phyloP scores from a whole-genome alignment of 2,113 vertebrate species.

The Tychaedon coryphoeus region DNA sequence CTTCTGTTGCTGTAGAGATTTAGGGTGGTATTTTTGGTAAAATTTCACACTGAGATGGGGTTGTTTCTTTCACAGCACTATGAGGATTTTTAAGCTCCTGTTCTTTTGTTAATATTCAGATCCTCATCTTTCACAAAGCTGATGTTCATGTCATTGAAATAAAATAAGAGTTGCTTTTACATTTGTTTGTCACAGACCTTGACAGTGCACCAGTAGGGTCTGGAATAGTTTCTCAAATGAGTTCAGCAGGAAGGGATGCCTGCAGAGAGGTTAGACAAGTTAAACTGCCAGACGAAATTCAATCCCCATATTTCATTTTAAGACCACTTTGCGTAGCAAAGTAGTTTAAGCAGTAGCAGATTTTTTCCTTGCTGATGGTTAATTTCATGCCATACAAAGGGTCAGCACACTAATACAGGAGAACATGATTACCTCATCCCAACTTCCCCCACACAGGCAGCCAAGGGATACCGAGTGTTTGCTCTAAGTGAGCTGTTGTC shows the following conservation, averaged over 20 bases:
- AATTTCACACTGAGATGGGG: neutral
- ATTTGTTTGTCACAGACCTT: neutral
- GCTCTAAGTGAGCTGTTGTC: slow-evolving; percentile 50
- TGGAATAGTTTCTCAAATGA: slow-evolving; percentile 17
- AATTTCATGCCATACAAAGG: slow-evolving; percentile 76
- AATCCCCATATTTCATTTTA: slow-evolving; percentile 74
- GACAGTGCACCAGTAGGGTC: neutral
- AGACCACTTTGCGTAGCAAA: slow-evolving; percentile 76
- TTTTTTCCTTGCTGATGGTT: slow-evolving; percentile 73
- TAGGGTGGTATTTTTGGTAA: neutral
- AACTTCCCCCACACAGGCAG: slow-evolving; percentile 14
- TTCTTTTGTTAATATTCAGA: neutral
- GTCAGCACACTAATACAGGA: slow-evolving; percentile 70
- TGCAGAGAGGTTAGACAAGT: slow-evolving; percentile 68
- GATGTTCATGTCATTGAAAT: neutral
- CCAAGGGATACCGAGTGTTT: neutral
- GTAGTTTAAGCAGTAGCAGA: slow-evolving; percentile 80
- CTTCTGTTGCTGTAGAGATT: neutral
- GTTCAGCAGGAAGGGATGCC: slow-evolving; percentile 61
- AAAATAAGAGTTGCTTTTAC: neutral
- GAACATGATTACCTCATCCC: slow-evolving; percentile 66
- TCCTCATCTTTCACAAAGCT: neutral
- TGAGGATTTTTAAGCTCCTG: neutral
- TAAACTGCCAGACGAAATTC: slow-evolving; percentile 75
- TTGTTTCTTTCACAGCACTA: neutral